A percentile compares a stretch with the other conserved stretches of the same genome.
phyloP scores from a whole-genome alignment of 1,140 invertebrate genomes.

The Coptotermes formosanus region DNA sequence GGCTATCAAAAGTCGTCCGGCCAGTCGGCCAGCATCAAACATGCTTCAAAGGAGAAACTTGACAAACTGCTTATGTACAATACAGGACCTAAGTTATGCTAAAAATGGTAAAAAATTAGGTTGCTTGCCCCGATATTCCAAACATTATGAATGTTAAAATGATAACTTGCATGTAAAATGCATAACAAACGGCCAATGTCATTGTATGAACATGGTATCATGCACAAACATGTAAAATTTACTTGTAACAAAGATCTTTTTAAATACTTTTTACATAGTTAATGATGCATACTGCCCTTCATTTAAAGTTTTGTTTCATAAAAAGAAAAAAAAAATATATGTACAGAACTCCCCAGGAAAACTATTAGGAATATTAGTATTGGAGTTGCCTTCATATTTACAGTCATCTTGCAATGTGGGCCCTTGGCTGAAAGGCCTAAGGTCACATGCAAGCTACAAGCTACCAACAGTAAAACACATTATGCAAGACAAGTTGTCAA shows the following conservation, averaged over 20 bases:
- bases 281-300: conserved; percentile 13
- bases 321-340: conserved; percentile 28
- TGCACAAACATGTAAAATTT: conserved; percentile 36
- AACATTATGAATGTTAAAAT: conserved; percentile 31
- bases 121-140: conserved; percentile 30
- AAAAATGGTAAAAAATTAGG: conserved; percentile 36
- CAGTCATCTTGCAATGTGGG: conserved; percentile 27
- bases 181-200: conserved; percentile 35
- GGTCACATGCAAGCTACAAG: conserved; percentile 20
- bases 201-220: conserved; percentile 31
- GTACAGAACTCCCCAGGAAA: conserved; percentile 31
- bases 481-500: conserved; percentile 12
- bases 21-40: background rate
- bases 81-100: conserved; percentile 29
- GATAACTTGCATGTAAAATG: conserved; percentile 33
- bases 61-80: background rate
- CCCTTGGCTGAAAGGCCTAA: conserved; percentile 9
- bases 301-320: conserved; percentile 23
- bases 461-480: conserved; percentile 9
- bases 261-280: conserved; percentile 22
- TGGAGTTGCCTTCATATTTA: conserved; percentile 25
- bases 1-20: background rate
- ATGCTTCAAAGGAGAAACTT: conserved; percentile 19
- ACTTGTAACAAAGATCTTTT: conserved; percentile 34
- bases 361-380: conserved; percentile 27